phyloP scores from a whole-genome alignment of 2,797 vertebrate species.

The Ciconia nigra region DNA sequence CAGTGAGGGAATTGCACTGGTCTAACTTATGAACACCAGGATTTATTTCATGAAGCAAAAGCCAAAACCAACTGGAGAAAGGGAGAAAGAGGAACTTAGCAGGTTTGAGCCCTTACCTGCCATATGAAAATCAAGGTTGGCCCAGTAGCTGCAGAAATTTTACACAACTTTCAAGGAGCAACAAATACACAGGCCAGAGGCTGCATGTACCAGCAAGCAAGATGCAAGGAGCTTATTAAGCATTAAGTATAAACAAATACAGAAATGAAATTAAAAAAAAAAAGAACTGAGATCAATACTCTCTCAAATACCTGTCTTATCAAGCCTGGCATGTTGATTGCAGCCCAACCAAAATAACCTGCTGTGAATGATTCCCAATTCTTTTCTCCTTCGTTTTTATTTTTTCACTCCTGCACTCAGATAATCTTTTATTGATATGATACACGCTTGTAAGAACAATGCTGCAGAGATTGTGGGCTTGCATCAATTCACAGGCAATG shows the following conservation, averaged over 20 bases:
- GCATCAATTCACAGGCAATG: conserved; percentile 37
- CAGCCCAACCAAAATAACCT: neutral
- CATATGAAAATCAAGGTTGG: rapidly evolving
- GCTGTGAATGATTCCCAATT: conserved; percentile 24
- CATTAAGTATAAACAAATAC: neutral
- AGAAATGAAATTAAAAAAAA: conserved; percentile 42
- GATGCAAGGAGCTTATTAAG: neutral
- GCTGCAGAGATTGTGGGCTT: neutral
- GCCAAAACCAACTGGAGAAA: neutral
- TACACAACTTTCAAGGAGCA: neutral
- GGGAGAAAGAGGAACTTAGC: neutral
- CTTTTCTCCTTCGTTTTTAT: conserved; percentile 36
- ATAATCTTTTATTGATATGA: conserved; percentile 52
- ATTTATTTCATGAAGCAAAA: neutral
- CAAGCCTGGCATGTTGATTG: conserved; percentile 32
- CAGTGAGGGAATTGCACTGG: neutral
- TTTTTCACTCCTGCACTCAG: neutral
- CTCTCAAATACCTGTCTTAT: conserved; percentile 29
- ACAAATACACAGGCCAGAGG: neutral
- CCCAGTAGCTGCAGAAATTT: neutral
- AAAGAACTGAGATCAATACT: conserved; percentile 38
- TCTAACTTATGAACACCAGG: neutral
- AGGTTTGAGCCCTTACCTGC: neutral
- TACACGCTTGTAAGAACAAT: neutral
- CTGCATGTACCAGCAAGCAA: neutral